Base-by-base conservation (phyloP, 2,113 vertebrate species). In the Labrus mixtus region DNA sequence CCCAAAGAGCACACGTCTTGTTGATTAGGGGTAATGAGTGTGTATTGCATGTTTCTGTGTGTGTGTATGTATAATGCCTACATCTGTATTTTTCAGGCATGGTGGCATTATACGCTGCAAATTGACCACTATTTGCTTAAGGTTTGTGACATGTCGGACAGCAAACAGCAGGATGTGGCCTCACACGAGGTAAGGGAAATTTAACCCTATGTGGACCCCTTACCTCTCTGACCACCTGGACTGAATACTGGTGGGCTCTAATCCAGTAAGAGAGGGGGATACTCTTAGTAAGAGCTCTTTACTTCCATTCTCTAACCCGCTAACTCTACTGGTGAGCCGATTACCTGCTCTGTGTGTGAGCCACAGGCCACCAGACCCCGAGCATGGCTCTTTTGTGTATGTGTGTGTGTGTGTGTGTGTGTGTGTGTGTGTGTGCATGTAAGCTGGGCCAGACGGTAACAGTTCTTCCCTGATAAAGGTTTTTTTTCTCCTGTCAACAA, bases 311-410 rank as follows among this genome's bases (percentile, higher is more conserved):
- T 81, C 57, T 68, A 83, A 70, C 79, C 70, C 74, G 66, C 46
- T 78, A 85, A 80, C 83, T 81, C 72, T 60, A 20, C 75, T 64
- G 65, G 88, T 89, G 90, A 92, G 89, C 87, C 74, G 91, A 93
- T 93, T 94, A 94, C 93, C 89, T 94, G 90, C 88, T 92, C 65
- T 88, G 76, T 85, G 87, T 80, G 85, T 68, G 71, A 73, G 79
- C 74, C 25, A 41, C 19, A 29, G 75, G 51, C 57, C 15, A 1
- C 53, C 37, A 68, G 62, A 73, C 59, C 55, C 46, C 29, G 22
- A 75, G 71, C 45, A 33, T 45, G 60, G 61, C 54, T 61, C 29
- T 33, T 68, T 74, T 76, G 67, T 77, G 37, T 71, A 53, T 81
- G 69, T 71, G 59, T 51, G 61, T 43, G 46, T 67, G 57, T 74